A percentile compares a stretch with the other conserved stretches of the same genome.
phyloP scores from a whole-genome alignment of 1,140 invertebrate species.

The Zaprionus kolodkinae region DNA sequence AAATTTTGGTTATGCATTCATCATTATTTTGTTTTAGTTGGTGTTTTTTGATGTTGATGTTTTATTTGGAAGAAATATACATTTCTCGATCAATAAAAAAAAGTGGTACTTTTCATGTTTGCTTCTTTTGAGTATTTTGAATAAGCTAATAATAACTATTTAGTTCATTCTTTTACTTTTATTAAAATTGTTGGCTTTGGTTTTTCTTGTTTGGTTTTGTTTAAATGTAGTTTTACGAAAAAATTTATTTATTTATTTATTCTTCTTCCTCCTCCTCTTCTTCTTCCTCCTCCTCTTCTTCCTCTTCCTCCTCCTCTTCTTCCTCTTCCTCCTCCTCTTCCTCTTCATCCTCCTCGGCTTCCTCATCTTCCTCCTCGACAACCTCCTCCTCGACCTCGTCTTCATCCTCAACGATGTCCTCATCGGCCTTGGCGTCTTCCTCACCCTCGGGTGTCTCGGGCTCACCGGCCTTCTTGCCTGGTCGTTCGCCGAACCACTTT shows the following conservation, averaged over 20 bases:
- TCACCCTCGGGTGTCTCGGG: constrained; percentile 94
- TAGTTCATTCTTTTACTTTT: constrained; percentile 83
- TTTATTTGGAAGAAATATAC: constrained; percentile 79
- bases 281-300: constrained; percentile 87
- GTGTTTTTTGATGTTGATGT: constrained; percentile 60
- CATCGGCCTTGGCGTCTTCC: constrained; percentile 92
- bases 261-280: constrained; percentile 87
- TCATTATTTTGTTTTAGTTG: constrained; percentile 46
- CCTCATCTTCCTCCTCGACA: constrained; percentile 90
- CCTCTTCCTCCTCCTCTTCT: constrained; percentile 88
- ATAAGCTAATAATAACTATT: constrained; percentile 84
- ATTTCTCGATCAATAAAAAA: constrained; percentile 75
- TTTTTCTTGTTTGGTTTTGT: constrained; percentile 68
- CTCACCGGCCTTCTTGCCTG: constrained; percentile 95
- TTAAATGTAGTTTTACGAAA: constrained; percentile 83
- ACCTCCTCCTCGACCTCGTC: constrained; percentile 90
- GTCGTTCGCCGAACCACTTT: constrained; percentile 97
- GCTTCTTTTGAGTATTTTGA: constrained; percentile 58
- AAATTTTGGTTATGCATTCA: constrained; percentile 34
- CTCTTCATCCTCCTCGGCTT: constrained; percentile 89
- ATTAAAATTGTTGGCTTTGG: constrained; percentile 79
- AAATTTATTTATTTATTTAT: constrained; percentile 85
- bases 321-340: constrained; percentile 91
- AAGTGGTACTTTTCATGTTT: constrained; percentile 53
- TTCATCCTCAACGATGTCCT: constrained; percentile 89